Evolutionary conservation across 2,888 invertebrate species (phyloP), one percentile per base, ranked within the genome.

Genomic region (Dicyrtoma fusca): DNA sequence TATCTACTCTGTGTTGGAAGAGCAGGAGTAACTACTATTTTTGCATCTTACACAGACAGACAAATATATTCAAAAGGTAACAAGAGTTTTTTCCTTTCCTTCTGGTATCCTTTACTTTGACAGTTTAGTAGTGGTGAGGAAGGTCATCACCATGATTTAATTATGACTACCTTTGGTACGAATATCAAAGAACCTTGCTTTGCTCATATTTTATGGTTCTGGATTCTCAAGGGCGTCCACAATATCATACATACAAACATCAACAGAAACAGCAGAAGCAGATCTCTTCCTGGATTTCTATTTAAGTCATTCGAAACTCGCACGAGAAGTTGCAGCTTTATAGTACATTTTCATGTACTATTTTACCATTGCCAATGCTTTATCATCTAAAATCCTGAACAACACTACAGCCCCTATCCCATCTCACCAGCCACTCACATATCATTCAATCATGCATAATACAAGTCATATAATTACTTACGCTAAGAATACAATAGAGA

Each of bases 141-240:
- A 72, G 72, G 72, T 72, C 72, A 72, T 73, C 69, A 70, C 68
- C 73, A 73, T 73, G 73, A 73, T 73, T 73, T 73, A 73, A 73
- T 73, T 73, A 70, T 70, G 70, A 65, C 64, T 73, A 63, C 63
- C 62, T 63, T 71, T 63, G 63, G 62, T 63, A 44, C 49, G 53
- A 44, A 62, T 62, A 25, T 51, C 25, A 21, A 34, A 71, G 64
- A 73, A 69, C 74, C 72, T 74, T 72, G 72, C 55, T 66, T 69
- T 62, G 57, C 59, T 63, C 51, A 69, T 72, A 69, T 65, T 74
- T 72, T 72, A 74, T 74, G 74, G 69, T 65, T 66, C 64, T 74
- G 72, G 71, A 74, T 74, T 74, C 72, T 71, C 74, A 74, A 74
- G 74, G 74, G 64, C 69, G 65, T 72, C 69, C 72, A 69, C 70